Conservation (phyloP, 2,797 vertebrate genomes). For the Bradypodion ventrale region DNA sequence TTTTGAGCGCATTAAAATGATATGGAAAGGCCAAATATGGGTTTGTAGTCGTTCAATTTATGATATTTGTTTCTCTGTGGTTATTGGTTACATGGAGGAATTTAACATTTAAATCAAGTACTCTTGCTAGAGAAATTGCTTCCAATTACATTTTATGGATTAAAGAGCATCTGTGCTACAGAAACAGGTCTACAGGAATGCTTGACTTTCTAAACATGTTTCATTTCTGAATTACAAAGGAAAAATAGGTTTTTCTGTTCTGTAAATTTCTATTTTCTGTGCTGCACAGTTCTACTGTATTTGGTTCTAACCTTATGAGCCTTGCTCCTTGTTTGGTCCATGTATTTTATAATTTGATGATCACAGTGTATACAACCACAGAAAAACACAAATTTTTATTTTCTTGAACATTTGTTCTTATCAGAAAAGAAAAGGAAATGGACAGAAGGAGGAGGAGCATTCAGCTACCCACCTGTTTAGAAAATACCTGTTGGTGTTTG, state of each 20-base stretch:
- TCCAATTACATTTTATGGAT: conserved; percentile 48
- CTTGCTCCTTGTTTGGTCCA: no score
- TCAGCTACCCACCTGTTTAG: not conserved
- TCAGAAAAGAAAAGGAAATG: not conserved
- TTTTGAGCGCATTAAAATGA: not conserved
- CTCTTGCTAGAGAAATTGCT: conserved; percentile 2
- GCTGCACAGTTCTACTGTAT: not conserved
- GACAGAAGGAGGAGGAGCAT: not conserved
- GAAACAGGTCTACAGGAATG: conserved; percentile 39
- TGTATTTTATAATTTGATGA: not conserved
- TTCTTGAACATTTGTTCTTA: not conserved
- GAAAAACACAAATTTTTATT: not conserved
- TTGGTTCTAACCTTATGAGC: conserved; percentile 25
- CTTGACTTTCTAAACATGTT: conserved; percentile 1
- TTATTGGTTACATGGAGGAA: not conserved
- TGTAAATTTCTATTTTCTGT: conserved; percentile 22
- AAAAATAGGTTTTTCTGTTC: conserved; percentile 45
- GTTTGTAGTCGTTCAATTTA: not conserved
- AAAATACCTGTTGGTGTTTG: not conserved
- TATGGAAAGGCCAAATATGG: not conserved
- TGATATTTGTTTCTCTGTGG: not conserved
- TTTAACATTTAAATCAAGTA: conserved; percentile 18
- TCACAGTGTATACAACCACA: not conserved
- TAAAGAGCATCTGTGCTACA: conserved; percentile 37
- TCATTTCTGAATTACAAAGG: conserved; percentile 33